Evolutionary conservation across 2,113 vertebrate species (phyloP).

Genomic region (Bambusicola thoracicus): DNA sequence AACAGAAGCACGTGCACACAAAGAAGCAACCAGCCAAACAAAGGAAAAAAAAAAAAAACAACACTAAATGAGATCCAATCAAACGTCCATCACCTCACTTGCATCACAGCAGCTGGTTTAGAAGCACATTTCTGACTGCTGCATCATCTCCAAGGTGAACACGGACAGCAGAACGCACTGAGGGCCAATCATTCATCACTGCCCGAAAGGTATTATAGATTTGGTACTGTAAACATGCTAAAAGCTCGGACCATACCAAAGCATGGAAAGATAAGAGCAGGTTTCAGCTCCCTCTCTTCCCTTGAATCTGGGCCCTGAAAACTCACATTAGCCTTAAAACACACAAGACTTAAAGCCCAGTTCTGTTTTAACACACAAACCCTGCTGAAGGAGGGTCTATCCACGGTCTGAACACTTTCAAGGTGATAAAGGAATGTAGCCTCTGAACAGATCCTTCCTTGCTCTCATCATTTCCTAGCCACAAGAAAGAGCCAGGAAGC

Average conservation of each 20-base stretch:
- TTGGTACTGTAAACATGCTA: neutral
- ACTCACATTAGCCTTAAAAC: neutral
- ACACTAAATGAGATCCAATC: neutral
- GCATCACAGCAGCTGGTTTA: neutral
- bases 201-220: neutral
- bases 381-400: neutral
- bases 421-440: neutral
- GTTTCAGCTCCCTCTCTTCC: neutral
- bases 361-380: neutral
- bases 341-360: neutral
- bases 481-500: neutral
- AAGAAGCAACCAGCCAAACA: neutral
- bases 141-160: accelerated
- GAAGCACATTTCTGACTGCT: neutral
- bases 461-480: neutral
- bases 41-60: neutral
- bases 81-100: accelerated
- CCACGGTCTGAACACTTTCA: neutral
- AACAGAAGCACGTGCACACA: accelerated
- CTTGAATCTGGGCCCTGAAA: neutral
- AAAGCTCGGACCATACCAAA: neutral
- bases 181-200: neutral
- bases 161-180: too few relatives aligned
- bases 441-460: neutral
- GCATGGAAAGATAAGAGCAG: neutral